phyloP scores from a whole-genome alignment of 2,113 vertebrate species.

The Clarias batrachus region DNA sequence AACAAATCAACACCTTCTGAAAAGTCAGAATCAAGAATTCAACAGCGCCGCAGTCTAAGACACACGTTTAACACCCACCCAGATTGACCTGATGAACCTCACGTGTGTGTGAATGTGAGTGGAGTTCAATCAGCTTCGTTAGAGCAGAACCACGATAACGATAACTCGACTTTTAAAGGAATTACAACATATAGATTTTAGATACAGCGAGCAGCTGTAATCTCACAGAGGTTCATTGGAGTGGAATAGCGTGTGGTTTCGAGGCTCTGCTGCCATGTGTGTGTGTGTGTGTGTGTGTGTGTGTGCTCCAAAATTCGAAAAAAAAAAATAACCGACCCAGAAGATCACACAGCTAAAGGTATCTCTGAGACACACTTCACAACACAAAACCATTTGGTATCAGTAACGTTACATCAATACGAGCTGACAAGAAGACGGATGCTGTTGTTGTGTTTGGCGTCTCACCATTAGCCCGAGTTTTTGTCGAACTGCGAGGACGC shows the following conservation, averaged over 20 bases:
- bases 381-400: slow-evolving; percentile 93
- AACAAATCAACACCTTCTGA: background rate
- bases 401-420: slow-evolving; percentile 92
- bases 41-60: background rate
- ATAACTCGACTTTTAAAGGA: slow-evolving; percentile 8
- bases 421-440: slow-evolving; percentile 90
- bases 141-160: background rate
- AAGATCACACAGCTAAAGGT: slow-evolving; percentile 78
- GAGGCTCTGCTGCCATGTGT: background rate
- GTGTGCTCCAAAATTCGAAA: background rate
- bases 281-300: slow-evolving; percentile 7
- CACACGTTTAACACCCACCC: background rate
- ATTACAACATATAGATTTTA: slow-evolving; percentile 11
- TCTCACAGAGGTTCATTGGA: background rate
- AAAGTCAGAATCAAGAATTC: background rate
- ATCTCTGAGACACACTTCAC: slow-evolving; percentile 86
- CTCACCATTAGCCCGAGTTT: slow-evolving; percentile 81
- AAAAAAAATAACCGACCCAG: slow-evolving; percentile 63
- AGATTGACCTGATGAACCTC: background rate
- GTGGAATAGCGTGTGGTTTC: background rate
- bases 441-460: slow-evolving; percentile 92
- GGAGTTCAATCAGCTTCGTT: slow-evolving; percentile 9
- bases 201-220: background rate
- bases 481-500: slow-evolving; percentile 73
- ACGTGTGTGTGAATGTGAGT: background rate